Evolutionary conservation across 2,888 invertebrate species (phyloP).

Genomic region (Stenodera caucasica): DNA sequence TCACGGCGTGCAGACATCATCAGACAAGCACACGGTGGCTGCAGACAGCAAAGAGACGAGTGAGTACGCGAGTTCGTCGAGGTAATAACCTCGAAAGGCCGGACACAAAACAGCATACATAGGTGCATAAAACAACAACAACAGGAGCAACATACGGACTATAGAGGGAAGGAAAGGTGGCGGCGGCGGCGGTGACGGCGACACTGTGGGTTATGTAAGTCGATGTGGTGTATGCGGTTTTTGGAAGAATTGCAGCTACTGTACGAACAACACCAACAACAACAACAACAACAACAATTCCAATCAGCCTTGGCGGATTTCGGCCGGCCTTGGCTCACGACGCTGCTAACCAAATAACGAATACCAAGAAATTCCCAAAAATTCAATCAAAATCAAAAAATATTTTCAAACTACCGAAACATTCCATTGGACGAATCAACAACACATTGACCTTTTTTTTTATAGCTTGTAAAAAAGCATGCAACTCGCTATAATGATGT

Average conservation of each 20-base stretch:
- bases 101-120: constrained; percentile 14
- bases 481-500: too few relatives aligned
- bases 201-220: constrained; percentile 28
- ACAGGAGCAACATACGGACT: not conserved
- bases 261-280: not conserved
- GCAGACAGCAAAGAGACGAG: constrained; percentile 31
- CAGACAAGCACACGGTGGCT: constrained; percentile 18
- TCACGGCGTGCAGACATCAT: constrained; percentile 23
- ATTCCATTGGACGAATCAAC: not conserved
- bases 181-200: not conserved
- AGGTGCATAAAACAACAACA: not conserved
- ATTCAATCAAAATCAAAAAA: too few relatives aligned
- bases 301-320: not conserved
- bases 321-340: not conserved
- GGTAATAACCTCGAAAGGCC: constrained; percentile 33
- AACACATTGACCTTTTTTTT: not conserved
- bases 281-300: too few relatives aligned
- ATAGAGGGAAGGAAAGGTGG: not conserved
- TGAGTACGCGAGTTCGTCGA: constrained; percentile 26
- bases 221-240: constrained; percentile 12
- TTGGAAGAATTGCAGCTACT: not conserved
- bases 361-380: not conserved
- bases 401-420: too few relatives aligned
- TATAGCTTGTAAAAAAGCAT: too few relatives aligned
- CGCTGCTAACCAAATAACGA: not conserved